Base-by-base conservation (phyloP, 2,113 vertebrate species). In the Azemiops feae region DNA sequence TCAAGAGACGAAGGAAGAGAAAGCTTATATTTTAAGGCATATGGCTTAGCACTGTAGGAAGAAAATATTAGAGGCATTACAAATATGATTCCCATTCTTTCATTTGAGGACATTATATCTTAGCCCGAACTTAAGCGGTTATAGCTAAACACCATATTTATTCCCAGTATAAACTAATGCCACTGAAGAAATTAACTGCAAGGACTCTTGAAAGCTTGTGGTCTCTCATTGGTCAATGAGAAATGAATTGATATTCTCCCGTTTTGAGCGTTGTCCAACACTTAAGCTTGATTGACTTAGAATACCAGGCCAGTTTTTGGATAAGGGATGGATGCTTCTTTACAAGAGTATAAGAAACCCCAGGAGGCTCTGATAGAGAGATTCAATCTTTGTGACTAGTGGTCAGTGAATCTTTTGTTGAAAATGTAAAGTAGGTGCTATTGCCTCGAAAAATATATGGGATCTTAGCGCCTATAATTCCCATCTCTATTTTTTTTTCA, bases 171-270 rank as follows among this genome's bases (percentile, higher is more conserved):
- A 89, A 95, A 95, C 54, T 92, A 92, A 94, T 5, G 10, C 91
- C n/a, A 94, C 39, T 88, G 81, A 93, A 0, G 0, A 91, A 89
- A 93, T 95, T 95, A 93, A n/a, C 89, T 60, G 57, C 92, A 92
- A 89, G 81, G 91, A 5, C 85, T 94, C 18, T 14, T 96, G 93
- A 91, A 50, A 92, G 23, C 52, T 92, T 64, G 91, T 86, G 88
- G 52, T 58, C 92, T 1, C 18, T 93, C 74, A 91, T 88, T 94
- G 3, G 14, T 85, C 55, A 85, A 23, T 81, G 30, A 30, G 85
- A 81, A 85, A 25, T 88, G 90, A 95, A 64, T 91, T 47, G 54
- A 74, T 18, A n/a, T 69, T 87, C 87, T 93, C 47, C 89, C 93
- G 85, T 12, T 89, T 54, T 45, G 45, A 22, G 93, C 43, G 5